Percentiles rank a stretch among this genome's conserved stretches.
Conservation (phyloP, 1,140 invertebrate genomes). For the Drosophila paulistorum region DNA sequence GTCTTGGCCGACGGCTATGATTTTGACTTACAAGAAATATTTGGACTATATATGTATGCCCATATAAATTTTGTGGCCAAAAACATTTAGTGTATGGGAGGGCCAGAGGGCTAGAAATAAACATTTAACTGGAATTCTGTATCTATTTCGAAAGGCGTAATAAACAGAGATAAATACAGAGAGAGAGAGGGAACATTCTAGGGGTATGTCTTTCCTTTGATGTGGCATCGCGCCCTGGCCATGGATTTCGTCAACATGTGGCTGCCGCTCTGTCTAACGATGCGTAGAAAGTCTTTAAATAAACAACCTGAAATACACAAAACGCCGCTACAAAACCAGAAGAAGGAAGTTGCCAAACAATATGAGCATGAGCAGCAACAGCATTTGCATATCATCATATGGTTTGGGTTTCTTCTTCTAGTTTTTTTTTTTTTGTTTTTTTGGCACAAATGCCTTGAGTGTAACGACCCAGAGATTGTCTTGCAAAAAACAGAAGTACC, state of each 20-base stretch:
- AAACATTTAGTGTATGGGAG: constrained; percentile 20
- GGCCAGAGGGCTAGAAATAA: constrained; percentile 40
- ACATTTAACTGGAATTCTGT: constrained; percentile 74
- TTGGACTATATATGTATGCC: constrained; percentile 3
- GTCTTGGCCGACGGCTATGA: constrained; percentile 45
- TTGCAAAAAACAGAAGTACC: constrained; percentile 26
- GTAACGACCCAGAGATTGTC: constrained; percentile 66
- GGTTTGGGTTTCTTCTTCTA: not conserved
- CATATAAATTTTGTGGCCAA: constrained; percentile 29
- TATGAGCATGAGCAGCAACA: constrained; percentile 55
- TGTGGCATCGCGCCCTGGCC: constrained; percentile 62
- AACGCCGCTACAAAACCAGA: not conserved
- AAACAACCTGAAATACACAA: constrained; percentile 47
- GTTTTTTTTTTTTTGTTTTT: constrained; percentile 17
- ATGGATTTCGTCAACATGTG: constrained; percentile 76
- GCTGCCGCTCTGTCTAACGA: constrained; percentile 57
- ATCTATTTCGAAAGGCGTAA: constrained; percentile 67
- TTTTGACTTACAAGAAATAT: constrained; percentile 14
- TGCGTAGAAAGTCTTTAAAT: constrained; percentile 75
- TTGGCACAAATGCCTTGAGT: constrained; percentile 47
- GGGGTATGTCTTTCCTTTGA: constrained; percentile 47
- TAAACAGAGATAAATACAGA: constrained; percentile 31
- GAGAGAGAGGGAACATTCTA: not conserved
- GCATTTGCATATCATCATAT: constrained; percentile 51
- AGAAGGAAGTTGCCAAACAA: constrained; percentile 72